Evolutionary conservation across 2,888 invertebrate species (phyloP).

Genomic region (Panorpa germanica): DNA sequence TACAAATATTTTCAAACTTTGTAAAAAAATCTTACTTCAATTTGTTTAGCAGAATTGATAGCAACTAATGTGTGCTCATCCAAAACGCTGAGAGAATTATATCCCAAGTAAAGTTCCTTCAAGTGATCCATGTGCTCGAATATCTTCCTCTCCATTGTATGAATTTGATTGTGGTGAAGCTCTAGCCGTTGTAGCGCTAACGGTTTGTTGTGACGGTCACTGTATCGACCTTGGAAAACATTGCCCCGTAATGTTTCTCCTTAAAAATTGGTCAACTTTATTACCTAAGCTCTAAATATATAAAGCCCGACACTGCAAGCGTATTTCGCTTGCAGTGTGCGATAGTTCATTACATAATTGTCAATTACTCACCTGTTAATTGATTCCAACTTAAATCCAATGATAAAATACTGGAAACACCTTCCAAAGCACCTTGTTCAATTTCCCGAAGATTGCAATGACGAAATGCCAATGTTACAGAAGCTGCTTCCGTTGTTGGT

Average conservation of each 20-base stretch:
- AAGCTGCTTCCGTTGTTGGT: slow-evolving; percentile 20
- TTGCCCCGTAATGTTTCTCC: slow-evolving; percentile 41
- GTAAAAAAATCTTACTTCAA: slow-evolving; percentile 27
- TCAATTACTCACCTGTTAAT: slow-evolving; percentile 12
- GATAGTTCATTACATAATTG: neutral
- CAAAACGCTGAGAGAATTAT: slow-evolving; percentile 38
- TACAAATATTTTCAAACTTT: too few relatives aligned
- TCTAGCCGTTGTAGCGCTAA: slow-evolving; percentile 38
- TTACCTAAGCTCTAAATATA: neutral
- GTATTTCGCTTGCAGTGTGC: too few relatives aligned
- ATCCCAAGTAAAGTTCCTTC: slow-evolving; percentile 35
- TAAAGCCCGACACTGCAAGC: too few relatives aligned
- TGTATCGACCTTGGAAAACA: slow-evolving; percentile 46
- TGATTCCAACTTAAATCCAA: slow-evolving; percentile 23
- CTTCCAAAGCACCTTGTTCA: slow-evolving; percentile 21
- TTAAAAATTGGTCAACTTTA: slow-evolving; percentile 15
- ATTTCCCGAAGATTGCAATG: slow-evolving; percentile 20
- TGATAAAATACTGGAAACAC: slow-evolving; percentile 20
- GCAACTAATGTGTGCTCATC: slow-evolving; percentile 39
- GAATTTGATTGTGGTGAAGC: slow-evolving; percentile 41
- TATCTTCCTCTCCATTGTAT: slow-evolving; percentile 35
- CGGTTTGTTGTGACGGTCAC: slow-evolving; percentile 31
- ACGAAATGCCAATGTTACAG: slow-evolving; percentile 21
- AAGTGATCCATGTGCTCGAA: slow-evolving; percentile 45
- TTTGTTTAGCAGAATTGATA: slow-evolving; percentile 28